Base-by-base conservation (phyloP, 37 sponge, comb jelly and placozoan species). In the Crambe crambe region DNA sequence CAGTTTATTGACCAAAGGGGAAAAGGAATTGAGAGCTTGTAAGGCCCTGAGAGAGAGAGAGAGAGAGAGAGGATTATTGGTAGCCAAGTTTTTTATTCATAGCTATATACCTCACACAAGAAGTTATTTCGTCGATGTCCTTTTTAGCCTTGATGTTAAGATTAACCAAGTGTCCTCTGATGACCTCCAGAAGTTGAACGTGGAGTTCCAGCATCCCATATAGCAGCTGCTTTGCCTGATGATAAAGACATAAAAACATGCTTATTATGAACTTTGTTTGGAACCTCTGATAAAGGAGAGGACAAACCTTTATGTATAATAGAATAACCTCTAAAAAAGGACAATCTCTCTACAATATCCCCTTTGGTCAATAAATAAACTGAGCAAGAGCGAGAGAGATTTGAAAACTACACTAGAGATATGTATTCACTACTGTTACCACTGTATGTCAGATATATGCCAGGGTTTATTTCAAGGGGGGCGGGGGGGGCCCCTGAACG, bases 141-240 rank as follows among this genome's bases (percentile, higher is more conserved):
- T 41, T 20, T 2, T 31, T 27, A 31, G 34, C 38, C 56, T 73
- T 73, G 23, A 47, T 40, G 36, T 73, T 73, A 43, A 54, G 51
- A 1, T 56, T 26, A 1, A n/a, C 26, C 54, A 73, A 27, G 27
- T 73, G 74, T 4, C 25, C 35, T 30, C 31, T 47, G 12, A 73
- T 22, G 5, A 56, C 51, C 12, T 25, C 35, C 25, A 73, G 34
- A 23, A 30, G 54, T 23, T 25, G 36, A 3, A 56, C 3, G 42
- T 56, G 35, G 35, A 54, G 6, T 3, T 20, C n/a, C n/a, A 54
- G 56, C 35, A 54, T 73, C 6, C 51, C 56, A 54, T 30, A 54
- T 25, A 73, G 30, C 56, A 73, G 2, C 56, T 73, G 54, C 56
- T 73, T 73, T 56, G 51, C 74, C 74, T 73, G 36, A 30, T 20